These are phyloP conservation scores for Heliconius nattereri DNA, from an alignment of 1,140 invertebrate genomes.

Conservation along the genomic window DNA sequence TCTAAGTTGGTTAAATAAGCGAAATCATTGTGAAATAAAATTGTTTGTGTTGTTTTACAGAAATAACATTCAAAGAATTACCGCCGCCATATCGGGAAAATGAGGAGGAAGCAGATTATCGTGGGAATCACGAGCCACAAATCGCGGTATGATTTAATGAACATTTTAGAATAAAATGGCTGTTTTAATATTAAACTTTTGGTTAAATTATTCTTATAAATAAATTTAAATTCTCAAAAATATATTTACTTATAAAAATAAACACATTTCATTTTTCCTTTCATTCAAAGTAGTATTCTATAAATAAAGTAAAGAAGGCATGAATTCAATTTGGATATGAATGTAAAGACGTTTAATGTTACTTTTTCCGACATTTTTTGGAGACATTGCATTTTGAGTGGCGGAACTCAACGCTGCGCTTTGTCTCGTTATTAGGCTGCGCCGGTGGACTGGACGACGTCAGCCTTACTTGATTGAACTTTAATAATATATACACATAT, in stretches of 20 bases:
- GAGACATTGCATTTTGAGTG: too few relatives aligned
- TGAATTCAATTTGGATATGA: too few relatives aligned
- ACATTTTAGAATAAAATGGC: background rate
- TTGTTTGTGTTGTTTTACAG: slow-evolving; percentile 45
- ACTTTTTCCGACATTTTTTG: too few relatives aligned
- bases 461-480: too few relatives aligned
- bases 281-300: too few relatives aligned
- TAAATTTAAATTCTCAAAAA: background rate
- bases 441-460: too few relatives aligned
- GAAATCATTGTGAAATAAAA: background rate
- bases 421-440: too few relatives aligned
- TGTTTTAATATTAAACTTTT: background rate
- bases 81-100: slow-evolving; percentile 68
- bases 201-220: background rate
- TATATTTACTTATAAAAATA: background rate
- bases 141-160: slow-evolving; percentile 44
- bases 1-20: too few relatives aligned
- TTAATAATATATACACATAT: background rate
- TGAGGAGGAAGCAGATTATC: slow-evolving; percentile 43
- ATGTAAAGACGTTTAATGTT: too few relatives aligned
- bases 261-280: too few relatives aligned
- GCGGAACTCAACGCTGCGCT: too few relatives aligned
- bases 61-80: slow-evolving; percentile 62
- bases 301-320: too few relatives aligned
- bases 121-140: slow-evolving; percentile 37